These are phyloP conservation scores for Mormoops blainvillei DNA, from an alignment of 2,113 vertebrate genomes.

Conservation along the genomic window DNA sequence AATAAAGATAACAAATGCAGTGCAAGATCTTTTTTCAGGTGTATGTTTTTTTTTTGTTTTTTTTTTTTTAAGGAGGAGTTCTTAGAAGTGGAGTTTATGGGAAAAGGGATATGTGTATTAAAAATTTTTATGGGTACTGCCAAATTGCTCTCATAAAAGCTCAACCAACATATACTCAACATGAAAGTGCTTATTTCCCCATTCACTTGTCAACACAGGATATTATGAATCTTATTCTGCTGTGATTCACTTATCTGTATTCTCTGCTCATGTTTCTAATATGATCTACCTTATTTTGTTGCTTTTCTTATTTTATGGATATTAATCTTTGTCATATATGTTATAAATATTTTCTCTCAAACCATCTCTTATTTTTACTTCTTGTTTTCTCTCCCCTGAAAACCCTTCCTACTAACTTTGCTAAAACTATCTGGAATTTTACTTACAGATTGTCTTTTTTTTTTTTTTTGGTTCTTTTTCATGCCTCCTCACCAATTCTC, in stretches of 20 bases:
- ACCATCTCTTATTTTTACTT: background rate
- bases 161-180: background rate
- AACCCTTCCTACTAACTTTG: background rate
- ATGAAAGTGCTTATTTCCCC: background rate
- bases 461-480: background rate
- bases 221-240: background rate
- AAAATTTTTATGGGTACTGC: background rate
- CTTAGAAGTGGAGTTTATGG: background rate
- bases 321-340: background rate
- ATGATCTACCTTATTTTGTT: background rate
- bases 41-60: background rate
- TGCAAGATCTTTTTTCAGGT: background rate
- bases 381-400: background rate
- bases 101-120: background rate
- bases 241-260: background rate
- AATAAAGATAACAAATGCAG: background rate
- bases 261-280: background rate
- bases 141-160: background rate
- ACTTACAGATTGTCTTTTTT: background rate
- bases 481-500: background rate
- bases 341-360: background rate
- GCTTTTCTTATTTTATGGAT: slow-evolving; percentile 5
- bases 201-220: background rate
- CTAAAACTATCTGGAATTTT: slow-evolving; percentile 1
- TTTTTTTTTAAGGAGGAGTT: background rate